Evolutionary conservation across 2,797 vertebrate species (phyloP), one percentile per base, ranked within the genome.

Genomic region (Falco novaeseelandiae): DNA sequence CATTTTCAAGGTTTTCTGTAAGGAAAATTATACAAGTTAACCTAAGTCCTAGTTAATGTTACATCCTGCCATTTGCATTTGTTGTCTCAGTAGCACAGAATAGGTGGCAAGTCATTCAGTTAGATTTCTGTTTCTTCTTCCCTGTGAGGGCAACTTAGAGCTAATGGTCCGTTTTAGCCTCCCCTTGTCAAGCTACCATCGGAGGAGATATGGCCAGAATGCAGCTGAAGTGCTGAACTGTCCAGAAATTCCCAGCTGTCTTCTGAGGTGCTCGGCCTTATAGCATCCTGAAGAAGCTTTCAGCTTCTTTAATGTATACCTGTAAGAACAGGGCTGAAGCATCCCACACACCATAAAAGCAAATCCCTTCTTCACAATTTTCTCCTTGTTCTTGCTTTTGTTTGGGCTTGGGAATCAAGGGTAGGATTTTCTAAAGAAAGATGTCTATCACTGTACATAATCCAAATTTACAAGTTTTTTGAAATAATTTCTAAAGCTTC

Each of bases 271-370:
- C 32, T 78, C 1, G 0, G 6, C 12, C 62, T 81, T 59, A n/a
- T 46, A 29, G 8, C 25, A 38, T 67, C 77, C 18, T 34, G 15
- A 61, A 93, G 85, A 69, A 57, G 8, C 29, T 81, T 78, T 25
- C 12, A 32, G 10, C 19, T 83, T 61, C 36, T 38, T 87, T 42
- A 42, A 65, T 34, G 8, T 69, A 1, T 46, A 7, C 16, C 38
- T 76, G 2, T 62, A 78, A 38, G 54, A 81, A 18, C 23, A 78
- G 79, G 29, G 23, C n/a, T 57, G 72, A 54, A 58, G 25, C 48
- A 29, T 51, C 26, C 34, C 3, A 1, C 9, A 21, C 0, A 1
- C 13, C 5, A 10, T 34, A 23, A n/a, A 87, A 81, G 5, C 8
- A 61, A 82, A 8, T 44, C 2, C 1, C 8, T 10, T 69, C 14